Base-by-base conservation (phyloP, 37 sponge, comb jelly and placozoan genomes). In the Agelas oroides region DNA sequence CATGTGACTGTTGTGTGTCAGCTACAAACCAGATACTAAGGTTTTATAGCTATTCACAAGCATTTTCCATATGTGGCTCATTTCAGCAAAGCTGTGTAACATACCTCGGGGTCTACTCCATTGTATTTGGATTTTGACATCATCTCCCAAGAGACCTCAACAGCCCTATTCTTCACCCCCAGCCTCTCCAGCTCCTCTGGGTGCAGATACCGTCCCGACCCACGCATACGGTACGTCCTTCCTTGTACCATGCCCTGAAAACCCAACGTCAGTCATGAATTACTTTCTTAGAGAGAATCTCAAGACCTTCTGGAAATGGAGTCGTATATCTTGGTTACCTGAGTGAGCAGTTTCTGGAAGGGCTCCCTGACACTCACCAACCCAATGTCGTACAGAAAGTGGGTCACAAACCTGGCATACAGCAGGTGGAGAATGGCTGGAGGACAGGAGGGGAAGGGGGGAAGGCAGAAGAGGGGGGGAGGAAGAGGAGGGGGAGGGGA, bases 61-160 rank as follows among this genome's bases (percentile, higher is more conserved):
- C n/a, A n/a, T n/a, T n/a, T n/a, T n/a, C n/a, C n/a, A n/a, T 46
- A 8, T 46, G 6, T 46, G 46, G 46, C 46, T 46, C 46, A 46
- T 46, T 46, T 8, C 46, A 3, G 8, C 8, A 46, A 3, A 46
- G 6, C 3, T 46, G 46, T 46, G 46, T 8, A 46, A 46, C 8
- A 46, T 46, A 46, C 46, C 46, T 46, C 46, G n/a, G 96, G 96
- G 35, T 93, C 92, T 34, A 96, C 87, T 20, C 96, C 96, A 85
- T 96, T 96, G 67, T 90, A 71, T 68, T 93, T 95, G 5, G 93
- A 92, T 71, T 95, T 95, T n/a, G 91, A 90, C 96, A 95, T 95
- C 96, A 95, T 95, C 76, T 96, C 96, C 96, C 95, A 95, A 0
- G 77, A 80, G 52, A 73, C 59, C 53, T 53, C 69, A 62, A 91